Conservation (phyloP, 1,140 invertebrate species). For the Eupeodes corollae region DNA sequence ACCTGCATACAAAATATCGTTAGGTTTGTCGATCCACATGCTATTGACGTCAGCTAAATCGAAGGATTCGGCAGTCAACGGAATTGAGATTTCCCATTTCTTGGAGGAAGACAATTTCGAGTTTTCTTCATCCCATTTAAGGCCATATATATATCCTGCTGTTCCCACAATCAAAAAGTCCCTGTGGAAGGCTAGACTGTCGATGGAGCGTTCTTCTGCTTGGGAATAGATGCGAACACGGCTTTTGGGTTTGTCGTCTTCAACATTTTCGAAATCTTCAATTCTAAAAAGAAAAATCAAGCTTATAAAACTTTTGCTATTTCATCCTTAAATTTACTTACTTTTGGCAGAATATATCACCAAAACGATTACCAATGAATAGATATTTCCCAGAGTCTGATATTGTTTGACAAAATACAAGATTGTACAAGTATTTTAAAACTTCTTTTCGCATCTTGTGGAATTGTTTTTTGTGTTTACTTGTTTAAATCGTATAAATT, state of each 20-base stretch:
- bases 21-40: conserved; percentile 46
- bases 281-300: neutral
- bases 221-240: conserved; percentile 14
- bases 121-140: conserved; percentile 47
- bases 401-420: conserved; percentile 64
- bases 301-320: neutral
- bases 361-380: conserved; percentile 71
- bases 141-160: conserved; percentile 54
- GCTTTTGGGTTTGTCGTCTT: conserved; percentile 19
- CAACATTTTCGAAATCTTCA: conserved; percentile 17
- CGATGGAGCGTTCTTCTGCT: conserved; percentile 37
- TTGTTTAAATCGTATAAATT: neutral
- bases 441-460: conserved; percentile 21
- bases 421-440: conserved; percentile 59
- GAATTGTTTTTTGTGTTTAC: neutral
- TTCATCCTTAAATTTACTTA: conserved; percentile 41
- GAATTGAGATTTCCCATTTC: conserved; percentile 57
- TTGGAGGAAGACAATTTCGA: conserved; percentile 39
- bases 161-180: conserved; percentile 64
- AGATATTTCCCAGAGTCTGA: conserved; percentile 74
- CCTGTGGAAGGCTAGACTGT: conserved; percentile 56
- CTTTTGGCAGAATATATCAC: conserved; percentile 72
- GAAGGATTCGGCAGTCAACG: conserved; percentile 51
- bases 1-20: conserved; percentile 56
- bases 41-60: conserved; percentile 69